Evolutionary conservation across 1,140 invertebrate genomes (phyloP), one percentile per base, ranked within the genome.

Genomic region (Copidosoma floridanum): DNA sequence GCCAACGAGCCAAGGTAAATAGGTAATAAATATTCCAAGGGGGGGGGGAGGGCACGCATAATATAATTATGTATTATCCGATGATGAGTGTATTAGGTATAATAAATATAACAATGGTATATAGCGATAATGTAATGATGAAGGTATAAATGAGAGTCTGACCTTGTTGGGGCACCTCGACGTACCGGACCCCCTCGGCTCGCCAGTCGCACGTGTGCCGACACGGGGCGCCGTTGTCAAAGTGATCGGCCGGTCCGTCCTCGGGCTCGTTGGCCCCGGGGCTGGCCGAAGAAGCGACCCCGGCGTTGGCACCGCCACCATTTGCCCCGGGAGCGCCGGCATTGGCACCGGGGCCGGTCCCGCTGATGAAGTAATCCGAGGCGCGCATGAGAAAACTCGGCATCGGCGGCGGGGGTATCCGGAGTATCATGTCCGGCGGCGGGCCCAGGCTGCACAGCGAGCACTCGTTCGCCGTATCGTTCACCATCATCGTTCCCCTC

Each of bases 321-420:
- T n/a, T 26, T 4, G 51, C 11, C 8, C 8, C n/a, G 40, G 40
- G 40, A 8, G 4, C 12, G 18, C 6, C 23, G 23, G 18, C 8
- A 8, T n/a, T 16, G 14, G 7, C 14, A 6, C 7, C 5, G 29
- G 12, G 29, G 40, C 29, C 12, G 29, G 21, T 51, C 11, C 18
- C 40, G 26, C 32, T 23, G 6, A 27, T 38, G 20, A 52, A 57
- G 32, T 52, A 51, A 2, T 57, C 48, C 26, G 59, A 21, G 24
- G 29, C 44, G 12, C 46, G 23, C 3, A 57, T 23, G 47, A 63
- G 54, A 76, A 90, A 89, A 3, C 85, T 81, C 6, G 90, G 90
- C 61, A 90, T 80, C 2, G 90, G 90, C 1, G 90, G 90, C 26
- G 90, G 90, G n/a, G 90, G 90, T 77, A 92, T 85, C 61, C 86